These are phyloP conservation scores for Noturus placidus DNA, from an alignment of 2,113 vertebrate genomes.

Conservation along the genomic window DNA sequence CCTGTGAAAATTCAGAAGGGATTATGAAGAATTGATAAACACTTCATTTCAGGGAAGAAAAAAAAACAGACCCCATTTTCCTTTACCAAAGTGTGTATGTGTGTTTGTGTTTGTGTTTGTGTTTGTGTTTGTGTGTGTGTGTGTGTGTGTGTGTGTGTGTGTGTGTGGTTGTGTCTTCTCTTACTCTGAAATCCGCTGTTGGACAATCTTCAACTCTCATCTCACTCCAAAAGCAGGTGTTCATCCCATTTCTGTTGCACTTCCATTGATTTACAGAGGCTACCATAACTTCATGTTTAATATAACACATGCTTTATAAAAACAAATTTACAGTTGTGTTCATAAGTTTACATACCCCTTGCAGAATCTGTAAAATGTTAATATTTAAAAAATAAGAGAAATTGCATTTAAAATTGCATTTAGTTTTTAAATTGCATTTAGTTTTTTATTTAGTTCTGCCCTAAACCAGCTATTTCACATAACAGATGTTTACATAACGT, in stretches of 20 bases:
- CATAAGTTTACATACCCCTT: too few relatives aligned
- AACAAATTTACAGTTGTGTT: neutral
- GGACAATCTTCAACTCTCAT: constrained; percentile 21
- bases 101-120: constrained; percentile 18
- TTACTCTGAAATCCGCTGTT: constrained; percentile 51
- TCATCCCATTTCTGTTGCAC: constrained; percentile 53
- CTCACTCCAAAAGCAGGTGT: constrained; percentile 27
- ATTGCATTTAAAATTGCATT: too few relatives aligned
- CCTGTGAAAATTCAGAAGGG: neutral
- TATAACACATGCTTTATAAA: neutral
- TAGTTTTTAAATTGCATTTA: too few relatives aligned
- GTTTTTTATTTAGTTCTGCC: too few relatives aligned
- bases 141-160: constrained; percentile 23
- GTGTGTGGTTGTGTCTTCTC: constrained; percentile 15
- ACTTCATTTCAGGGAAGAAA: neutral
- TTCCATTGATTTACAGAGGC: constrained; percentile 43
- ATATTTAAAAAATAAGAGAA: too few relatives aligned
- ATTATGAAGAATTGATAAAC: neutral
- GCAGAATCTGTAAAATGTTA: too few relatives aligned
- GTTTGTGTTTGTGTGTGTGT: constrained; percentile 22
- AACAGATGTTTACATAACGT: too few relatives aligned
- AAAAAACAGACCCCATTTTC: neutral
- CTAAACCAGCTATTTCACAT: too few relatives aligned
- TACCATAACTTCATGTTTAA: neutral
- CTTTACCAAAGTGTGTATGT: neutral